A percentile compares a stretch with the other conserved stretches of the same genome.
phyloP scores from a whole-genome alignment of 2,888 invertebrate species.

The Nephrotoma flavescens region DNA sequence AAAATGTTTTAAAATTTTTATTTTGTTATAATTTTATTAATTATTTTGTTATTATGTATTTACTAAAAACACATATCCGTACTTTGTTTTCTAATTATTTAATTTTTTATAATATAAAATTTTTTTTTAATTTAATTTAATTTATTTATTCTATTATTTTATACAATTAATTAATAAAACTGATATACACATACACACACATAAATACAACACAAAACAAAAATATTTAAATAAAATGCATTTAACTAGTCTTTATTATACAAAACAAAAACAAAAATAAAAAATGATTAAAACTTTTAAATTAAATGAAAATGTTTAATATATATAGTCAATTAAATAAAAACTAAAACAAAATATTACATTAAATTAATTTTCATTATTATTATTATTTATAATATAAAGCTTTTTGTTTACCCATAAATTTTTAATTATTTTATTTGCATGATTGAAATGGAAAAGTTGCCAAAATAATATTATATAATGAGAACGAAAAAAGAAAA shows the following conservation, averaged over 20 bases:
- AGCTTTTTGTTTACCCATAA: not conserved
- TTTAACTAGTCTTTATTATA: not conserved
- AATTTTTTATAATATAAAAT: not conserved
- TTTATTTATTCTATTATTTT: not conserved
- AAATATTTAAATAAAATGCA: not conserved
- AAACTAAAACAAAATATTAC: not conserved
- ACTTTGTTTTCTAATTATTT: not conserved
- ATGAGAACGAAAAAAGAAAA: not conserved
- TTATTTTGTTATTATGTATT: not conserved
- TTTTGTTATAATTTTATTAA: not conserved
- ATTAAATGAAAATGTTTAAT: not conserved
- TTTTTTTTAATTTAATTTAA: not conserved
- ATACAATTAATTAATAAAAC: not conserved
- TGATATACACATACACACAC: not conserved
- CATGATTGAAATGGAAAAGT: not conserved
- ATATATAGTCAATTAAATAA: not conserved
- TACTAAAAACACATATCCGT: conserved; percentile 1
- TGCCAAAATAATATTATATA: not conserved
- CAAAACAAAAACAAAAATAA: not conserved
- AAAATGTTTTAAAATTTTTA: not conserved
- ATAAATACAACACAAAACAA: not conserved
- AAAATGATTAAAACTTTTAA: not conserved
- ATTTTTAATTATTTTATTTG: not conserved
- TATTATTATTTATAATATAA: not conserved
- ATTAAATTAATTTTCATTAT: not conserved